A percentile compares a stretch with the other conserved stretches of the same genome.
Conservation (phyloP, 2,888 invertebrate species). For the Leptarthrus brevirostris region DNA sequence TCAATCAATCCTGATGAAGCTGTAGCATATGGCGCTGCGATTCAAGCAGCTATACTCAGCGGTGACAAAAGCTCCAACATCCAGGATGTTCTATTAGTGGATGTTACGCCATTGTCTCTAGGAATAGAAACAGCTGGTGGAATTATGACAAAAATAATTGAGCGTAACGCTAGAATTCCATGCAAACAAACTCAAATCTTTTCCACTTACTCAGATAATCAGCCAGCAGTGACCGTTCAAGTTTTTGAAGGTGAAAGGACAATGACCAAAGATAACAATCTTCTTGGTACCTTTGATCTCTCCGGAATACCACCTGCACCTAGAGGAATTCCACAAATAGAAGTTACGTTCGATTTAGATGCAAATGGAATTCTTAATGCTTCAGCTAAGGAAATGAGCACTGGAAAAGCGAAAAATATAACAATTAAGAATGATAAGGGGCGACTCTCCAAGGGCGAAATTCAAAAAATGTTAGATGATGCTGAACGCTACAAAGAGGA, state of each 20-base stretch:
- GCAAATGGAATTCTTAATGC: slow-evolving; percentile 94
- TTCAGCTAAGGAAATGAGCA: slow-evolving; percentile 75
- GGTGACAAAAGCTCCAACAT: slow-evolving; percentile 75
- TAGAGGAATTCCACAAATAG: slow-evolving; percentile 85
- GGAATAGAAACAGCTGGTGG: slow-evolving; percentile 82
- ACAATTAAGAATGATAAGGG: slow-evolving; percentile 84
- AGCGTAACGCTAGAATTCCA: slow-evolving; percentile 75
- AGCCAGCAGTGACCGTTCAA: slow-evolving; percentile 77
- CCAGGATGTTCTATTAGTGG: slow-evolving; percentile 81
- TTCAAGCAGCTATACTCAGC: slow-evolving; percentile 86
- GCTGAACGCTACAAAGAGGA: slow-evolving; percentile 79
- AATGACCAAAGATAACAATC: slow-evolving; percentile 92
- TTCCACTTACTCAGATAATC: slow-evolving; percentile 82
- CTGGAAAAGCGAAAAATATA: slow-evolving; percentile 77
- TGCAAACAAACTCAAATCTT: slow-evolving; percentile 77
- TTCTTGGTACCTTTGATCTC: slow-evolving; percentile 92
- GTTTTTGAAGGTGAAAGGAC: slow-evolving; percentile 81
- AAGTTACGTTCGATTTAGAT: slow-evolving; percentile 81
- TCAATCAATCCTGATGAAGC: slow-evolving; percentile 90
- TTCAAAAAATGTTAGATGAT: slow-evolving; percentile 80
- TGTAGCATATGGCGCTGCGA: slow-evolving; percentile 89
- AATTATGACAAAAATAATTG: slow-evolving; percentile 78
- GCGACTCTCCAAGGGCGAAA: slow-evolving; percentile 79
- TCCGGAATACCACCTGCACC: slow-evolving; percentile 92
- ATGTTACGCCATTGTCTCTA: slow-evolving; percentile 77